These are phyloP conservation scores for Lymantria dispar DNA, from an alignment of 2,888 invertebrate species.

Conservation along the genomic window DNA sequence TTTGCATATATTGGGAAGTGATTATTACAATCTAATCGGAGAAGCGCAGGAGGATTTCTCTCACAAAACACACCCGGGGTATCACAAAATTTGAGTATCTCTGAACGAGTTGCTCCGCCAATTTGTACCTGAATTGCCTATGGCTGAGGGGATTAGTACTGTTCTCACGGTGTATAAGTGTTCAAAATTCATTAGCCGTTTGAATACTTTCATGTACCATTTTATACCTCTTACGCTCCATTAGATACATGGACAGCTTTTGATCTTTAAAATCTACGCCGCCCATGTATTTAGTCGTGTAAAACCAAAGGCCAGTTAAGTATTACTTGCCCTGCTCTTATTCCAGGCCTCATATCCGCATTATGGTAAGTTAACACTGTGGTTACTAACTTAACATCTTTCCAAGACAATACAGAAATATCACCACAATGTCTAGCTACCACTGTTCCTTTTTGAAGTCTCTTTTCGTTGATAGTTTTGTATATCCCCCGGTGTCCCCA, in stretches of 20 bases:
- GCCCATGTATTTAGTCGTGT: neutral
- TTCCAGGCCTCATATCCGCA: neutral
- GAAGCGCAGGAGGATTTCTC: neutral
- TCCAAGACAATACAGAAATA: conserved; percentile 6
- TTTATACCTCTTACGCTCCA: neutral
- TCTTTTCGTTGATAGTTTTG: conserved; percentile 1
- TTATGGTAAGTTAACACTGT: conserved; percentile 11
- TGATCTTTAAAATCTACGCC: conserved; percentile 4
- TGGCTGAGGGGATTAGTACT: neutral
- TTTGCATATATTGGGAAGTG: too few relatives aligned
- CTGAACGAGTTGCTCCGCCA: neutral
- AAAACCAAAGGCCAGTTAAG: neutral
- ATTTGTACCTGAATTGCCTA: neutral
- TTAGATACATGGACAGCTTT: conserved; percentile 1
- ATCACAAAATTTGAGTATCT: neutral
- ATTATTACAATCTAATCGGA: neutral
- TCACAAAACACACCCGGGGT: too few relatives aligned
- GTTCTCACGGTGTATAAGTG: neutral
- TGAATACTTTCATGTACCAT: conserved; percentile 4
- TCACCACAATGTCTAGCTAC: conserved; percentile 4
- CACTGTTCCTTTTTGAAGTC: neutral
- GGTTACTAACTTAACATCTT: conserved; percentile 6
- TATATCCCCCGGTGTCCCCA: neutral
- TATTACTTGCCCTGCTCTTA: neutral
- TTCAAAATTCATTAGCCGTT: conserved; percentile 2